A percentile compares a stretch with the other conserved stretches of the same genome.
These are phyloP conservation scores for Astyanax mexicanus DNA, from an alignment of 2,797 vertebrate genomes.

Conservation along the genomic window DNA sequence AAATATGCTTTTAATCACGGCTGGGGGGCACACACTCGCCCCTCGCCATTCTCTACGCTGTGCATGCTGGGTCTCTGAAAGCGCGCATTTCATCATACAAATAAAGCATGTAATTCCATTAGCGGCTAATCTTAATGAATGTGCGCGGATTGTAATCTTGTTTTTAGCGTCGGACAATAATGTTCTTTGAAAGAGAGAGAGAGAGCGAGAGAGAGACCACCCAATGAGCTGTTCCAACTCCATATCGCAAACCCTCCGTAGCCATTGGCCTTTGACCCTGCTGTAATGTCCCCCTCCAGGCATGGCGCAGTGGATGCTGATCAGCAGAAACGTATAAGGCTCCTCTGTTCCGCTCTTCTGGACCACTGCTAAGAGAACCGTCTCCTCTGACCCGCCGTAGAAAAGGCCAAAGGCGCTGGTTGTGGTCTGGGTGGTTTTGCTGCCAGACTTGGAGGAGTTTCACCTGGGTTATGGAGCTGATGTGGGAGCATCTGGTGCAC, in stretches of 20 bases:
- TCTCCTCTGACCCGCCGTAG: slow-evolving; percentile 15
- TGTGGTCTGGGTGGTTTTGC: slow-evolving; percentile 26
- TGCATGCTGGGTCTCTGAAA: slow-evolving; percentile 29
- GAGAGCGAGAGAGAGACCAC: slow-evolving; percentile 43
- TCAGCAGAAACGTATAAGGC: slow-evolving; percentile 50
- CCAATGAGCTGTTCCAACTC: slow-evolving; percentile 33
- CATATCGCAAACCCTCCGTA: slow-evolving; percentile 23
- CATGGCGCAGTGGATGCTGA: slow-evolving; percentile 44
- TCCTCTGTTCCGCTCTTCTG: slow-evolving; percentile 50
- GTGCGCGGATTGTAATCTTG: slow-evolving; percentile 26
- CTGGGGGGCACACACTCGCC: neutral
- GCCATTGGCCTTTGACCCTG: slow-evolving; percentile 51
- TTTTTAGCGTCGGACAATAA: slow-evolving; percentile 38
- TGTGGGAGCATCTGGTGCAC: neutral
- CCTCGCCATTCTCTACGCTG: slow-evolving; percentile 4
- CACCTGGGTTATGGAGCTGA: slow-evolving; percentile 37
- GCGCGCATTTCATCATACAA: slow-evolving; percentile 37
- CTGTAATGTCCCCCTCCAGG: slow-evolving; percentile 57
- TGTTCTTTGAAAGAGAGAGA: slow-evolving; percentile 36
- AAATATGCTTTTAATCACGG: neutral
- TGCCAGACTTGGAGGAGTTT: slow-evolving; percentile 32
- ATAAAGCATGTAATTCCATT: slow-evolving; percentile 52
- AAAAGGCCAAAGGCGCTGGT: slow-evolving; percentile 21
- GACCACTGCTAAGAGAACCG: slow-evolving; percentile 23
- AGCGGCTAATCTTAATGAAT: slow-evolving; percentile 47